A percentile compares a stretch with the other conserved stretches of the same genome.
These are phyloP conservation scores for Microctenopoma stevenorrisi DNA, from an alignment of 2,797 vertebrate species.

Conservation along the genomic window DNA sequence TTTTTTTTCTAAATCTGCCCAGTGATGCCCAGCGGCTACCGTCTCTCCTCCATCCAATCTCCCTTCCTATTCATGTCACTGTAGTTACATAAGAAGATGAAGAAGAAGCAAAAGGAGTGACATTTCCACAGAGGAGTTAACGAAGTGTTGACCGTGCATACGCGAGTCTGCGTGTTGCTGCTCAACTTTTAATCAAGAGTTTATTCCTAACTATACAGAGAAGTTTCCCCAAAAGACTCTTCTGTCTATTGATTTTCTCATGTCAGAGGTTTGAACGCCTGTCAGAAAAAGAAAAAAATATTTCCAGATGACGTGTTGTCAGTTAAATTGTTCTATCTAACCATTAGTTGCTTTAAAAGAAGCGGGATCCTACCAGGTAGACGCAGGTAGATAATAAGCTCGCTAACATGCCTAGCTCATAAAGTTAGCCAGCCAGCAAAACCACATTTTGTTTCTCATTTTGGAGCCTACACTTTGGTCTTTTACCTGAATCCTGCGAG, in stretches of 20 bases:
- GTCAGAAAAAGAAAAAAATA: not conserved
- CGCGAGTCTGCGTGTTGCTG: not conserved
- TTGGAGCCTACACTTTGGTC: not conserved
- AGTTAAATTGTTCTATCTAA: no score
- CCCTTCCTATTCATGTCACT: conserved; percentile 55
- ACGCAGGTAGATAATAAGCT: not conserved
- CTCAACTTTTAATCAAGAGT: no score
- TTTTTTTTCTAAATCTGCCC: conserved; percentile 43
- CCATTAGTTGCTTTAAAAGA: no score
- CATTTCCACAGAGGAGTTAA: conserved; percentile 27
- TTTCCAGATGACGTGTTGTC: no score
- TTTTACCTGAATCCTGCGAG: conserved; percentile 10
- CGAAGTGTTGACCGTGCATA: not conserved
- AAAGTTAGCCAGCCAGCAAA: not conserved
- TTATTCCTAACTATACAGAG: no score
- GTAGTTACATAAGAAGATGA: conserved; percentile 48
- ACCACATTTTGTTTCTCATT: no score
- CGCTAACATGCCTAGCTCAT: not conserved
- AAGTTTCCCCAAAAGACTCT: no score
- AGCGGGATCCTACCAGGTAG: no score
- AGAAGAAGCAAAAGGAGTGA: conserved; percentile 27
- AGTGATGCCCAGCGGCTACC: conserved; percentile 57
- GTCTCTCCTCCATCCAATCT: conserved; percentile 55
- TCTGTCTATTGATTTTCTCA: conserved; percentile 15
- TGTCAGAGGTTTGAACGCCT: not conserved